These are phyloP conservation scores for Okamejei kenojei DNA, from an alignment of 2,797 vertebrate genomes.

Conservation along the genomic window DNA sequence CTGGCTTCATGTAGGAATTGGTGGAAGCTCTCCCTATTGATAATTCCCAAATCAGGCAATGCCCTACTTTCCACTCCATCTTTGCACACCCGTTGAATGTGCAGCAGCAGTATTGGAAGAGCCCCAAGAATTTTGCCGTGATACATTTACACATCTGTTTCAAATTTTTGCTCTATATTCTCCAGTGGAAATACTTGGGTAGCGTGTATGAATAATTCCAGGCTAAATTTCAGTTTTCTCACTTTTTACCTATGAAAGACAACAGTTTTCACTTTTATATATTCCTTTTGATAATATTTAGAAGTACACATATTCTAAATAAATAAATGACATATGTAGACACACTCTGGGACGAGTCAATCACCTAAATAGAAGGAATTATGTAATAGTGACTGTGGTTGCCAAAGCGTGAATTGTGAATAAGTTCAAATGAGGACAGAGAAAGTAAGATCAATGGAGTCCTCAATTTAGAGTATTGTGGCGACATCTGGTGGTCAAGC, in stretches of 20 bases:
- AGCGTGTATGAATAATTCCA: background rate
- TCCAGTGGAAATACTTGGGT: background rate
- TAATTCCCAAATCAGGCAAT: background rate
- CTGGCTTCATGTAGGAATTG: too few relatives aligned
- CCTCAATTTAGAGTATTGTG: too few relatives aligned
- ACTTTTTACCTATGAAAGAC: background rate
- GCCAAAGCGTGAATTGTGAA: background rate
- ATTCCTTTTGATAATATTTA: background rate
- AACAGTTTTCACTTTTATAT: background rate
- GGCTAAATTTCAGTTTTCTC: background rate
- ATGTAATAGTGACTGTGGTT: too few relatives aligned
- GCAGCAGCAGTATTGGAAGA: background rate
- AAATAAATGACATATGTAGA: background rate
- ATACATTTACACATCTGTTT: background rate
- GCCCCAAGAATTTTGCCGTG: background rate
- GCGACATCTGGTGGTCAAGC: too few relatives aligned
- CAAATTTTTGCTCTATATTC: background rate
- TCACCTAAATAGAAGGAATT: background rate
- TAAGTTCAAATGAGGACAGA: background rate
- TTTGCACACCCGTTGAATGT: background rate
- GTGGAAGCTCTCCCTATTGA: background rate
- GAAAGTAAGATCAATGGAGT: background rate
- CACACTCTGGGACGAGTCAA: background rate
- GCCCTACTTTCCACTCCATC: background rate
- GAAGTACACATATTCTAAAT: background rate